A percentile compares a stretch with the other conserved stretches of the same genome.
These are phyloP conservation scores for Nomada fucata DNA, from an alignment of 2,888 invertebrate species.

Conservation along the genomic window DNA sequence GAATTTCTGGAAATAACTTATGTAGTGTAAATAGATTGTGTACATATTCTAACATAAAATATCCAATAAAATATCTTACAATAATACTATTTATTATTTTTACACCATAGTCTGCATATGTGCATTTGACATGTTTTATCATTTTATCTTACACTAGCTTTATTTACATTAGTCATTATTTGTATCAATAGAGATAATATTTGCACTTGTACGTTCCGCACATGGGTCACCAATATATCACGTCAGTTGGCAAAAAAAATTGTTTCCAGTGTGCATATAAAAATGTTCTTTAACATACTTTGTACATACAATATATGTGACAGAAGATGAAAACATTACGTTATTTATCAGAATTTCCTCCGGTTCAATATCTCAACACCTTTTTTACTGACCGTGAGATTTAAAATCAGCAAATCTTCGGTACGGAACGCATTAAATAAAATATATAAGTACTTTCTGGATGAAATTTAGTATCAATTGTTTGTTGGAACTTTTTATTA, in stretches of 20 bases:
- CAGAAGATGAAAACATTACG: no score
- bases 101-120: slow-evolving; percentile 1
- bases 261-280: no score
- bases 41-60: slow-evolving; percentile 62
- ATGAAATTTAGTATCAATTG: neutral
- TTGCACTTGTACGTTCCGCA: no score
- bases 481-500: slow-evolving; percentile 2
- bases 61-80: slow-evolving; percentile 61
- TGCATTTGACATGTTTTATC: neutral
- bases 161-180: neutral
- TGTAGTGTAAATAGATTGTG: slow-evolving; percentile 69
- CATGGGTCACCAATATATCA: no score
- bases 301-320: no score
- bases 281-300: no score
- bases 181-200: slow-evolving; percentile 3
- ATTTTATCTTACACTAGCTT: slow-evolving; percentile 33
- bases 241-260: no score
- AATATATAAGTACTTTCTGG: slow-evolving; percentile 24
- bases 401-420: no score
- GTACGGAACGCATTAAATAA: neutral
- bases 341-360: no score
- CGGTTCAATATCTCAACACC: no score
- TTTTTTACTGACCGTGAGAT: no score
- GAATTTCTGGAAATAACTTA: slow-evolving; percentile 42
- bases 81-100: slow-evolving; percentile 30